Evolutionary conservation across 2,113 vertebrate genomes (phyloP), one percentile per base, ranked within the genome.

Genomic region (Petrocephalus zakoni): DNA sequence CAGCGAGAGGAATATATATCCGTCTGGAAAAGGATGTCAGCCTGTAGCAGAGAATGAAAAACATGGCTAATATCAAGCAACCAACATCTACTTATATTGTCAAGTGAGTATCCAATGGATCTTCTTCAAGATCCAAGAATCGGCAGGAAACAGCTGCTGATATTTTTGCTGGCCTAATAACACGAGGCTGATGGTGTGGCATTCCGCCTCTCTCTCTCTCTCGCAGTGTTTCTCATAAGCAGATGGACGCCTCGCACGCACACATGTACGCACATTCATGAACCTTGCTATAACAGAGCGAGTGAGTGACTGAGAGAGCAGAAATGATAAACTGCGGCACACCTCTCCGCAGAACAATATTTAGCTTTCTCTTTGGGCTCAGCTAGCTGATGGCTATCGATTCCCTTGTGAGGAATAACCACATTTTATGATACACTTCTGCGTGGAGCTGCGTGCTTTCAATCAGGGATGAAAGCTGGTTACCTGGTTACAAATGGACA

Each of bases 401-500:
- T 95, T 94, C 92, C 91, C 92, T 91, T 96, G 93, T 92, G 92
- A 95, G 91, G 88, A 90, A 92, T 96, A 95, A 95, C 90, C 93
- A 90, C 91, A 93, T 92, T 94, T 96, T 96, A 94, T 94, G 89
- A 95, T 95, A 95, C 96, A 94, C 90, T 96, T 93, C 90, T 90
- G 91, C 91, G 93, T 95, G 87, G 84, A 95, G 93, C 93, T 93
- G 58, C 91, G 91, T 94, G 92, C 91, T 94, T 93, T 95, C 95
- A 94, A 92, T 95, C 94, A 95, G 92, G 90, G 92, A 91, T 92
- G 94, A 93, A 90, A 94, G 93, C 93, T 93, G 91, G 93, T 96
- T 95, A 95, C 94, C 94, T 94, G 94, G 94, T 95, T 95, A 95
- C 94, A 95, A 96, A 96, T 94, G 92, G 94, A 90, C 92, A 92